Evolutionary conservation across 2,888 invertebrate genomes (phyloP).

Genomic region (Agrotis clavis): DNA sequence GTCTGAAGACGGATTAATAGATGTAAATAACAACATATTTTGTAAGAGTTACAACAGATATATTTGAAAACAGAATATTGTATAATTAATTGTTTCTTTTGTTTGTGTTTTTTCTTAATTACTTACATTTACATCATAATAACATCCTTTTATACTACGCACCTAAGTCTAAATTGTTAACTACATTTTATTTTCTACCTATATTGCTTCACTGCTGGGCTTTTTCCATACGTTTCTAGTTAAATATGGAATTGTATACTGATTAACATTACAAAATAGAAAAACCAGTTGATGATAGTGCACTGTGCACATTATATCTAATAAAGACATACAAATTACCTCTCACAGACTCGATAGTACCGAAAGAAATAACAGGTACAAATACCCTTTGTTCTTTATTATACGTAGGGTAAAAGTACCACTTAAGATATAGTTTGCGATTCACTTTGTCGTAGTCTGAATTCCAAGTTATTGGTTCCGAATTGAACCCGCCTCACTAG

Average conservation of each 20-base stretch:
- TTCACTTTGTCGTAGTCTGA: constrained; percentile 40
- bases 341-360: background rate
- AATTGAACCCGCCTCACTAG: constrained; percentile 46
- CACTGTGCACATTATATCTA: background rate
- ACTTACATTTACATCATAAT: too few species aligned
- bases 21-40: background rate
- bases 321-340: background rate
- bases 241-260: background rate
- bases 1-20: background rate
- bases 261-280: background rate
- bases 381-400: constrained; percentile 35
- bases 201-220: background rate
- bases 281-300: background rate
- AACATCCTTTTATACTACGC: too few species aligned
- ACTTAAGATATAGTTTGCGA: constrained; percentile 46
- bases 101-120: too few species aligned
- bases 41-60: background rate
- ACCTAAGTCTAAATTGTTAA: background rate
- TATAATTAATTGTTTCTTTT: background rate
- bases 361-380: constrained; percentile 12
- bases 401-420: constrained; percentile 26
- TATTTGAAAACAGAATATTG: background rate
- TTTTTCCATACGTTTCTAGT: background rate
- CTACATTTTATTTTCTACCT: background rate
- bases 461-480: constrained; percentile 55